Base-by-base conservation (phyloP, 1,140 invertebrate genomes). In the Argopecten irradians region DNA sequence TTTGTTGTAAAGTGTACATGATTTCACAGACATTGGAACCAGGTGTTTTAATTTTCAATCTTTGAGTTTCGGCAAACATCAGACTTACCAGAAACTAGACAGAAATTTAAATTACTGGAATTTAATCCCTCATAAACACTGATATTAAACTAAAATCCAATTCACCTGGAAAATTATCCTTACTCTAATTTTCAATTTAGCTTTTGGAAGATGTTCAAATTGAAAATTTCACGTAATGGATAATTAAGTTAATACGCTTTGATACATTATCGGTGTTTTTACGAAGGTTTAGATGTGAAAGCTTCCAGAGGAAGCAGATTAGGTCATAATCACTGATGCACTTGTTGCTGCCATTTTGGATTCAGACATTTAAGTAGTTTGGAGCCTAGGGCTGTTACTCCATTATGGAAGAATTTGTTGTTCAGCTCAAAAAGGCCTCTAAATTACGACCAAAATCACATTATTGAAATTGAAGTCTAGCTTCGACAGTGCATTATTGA, bases 331-430 rank as follows among this genome's bases (percentile, higher is more conserved):
- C 55, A 71, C 8, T 28, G 5, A n/a, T 71, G n/a, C 55, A 71
- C 55, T 71, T 71, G 55, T 71, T 71, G 55, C 55, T 71, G 55
- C 55, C 55, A 71, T 71, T 16, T 71, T 71, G n/a, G 55, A 28
- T 71, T 71, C 55, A 71, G 55, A 71, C 55, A 71, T 71, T 71
- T 71, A 71, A 71, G n/a, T 71, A 71, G 55, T 16, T 7, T 71
- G 55, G 55, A 71, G 55, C 55, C 55, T 28, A 28, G 22, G n/a
- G 55, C 55, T 16, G 55, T 71, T 71, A 28, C 22, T 28, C n/a
- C 55, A 71, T 71, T 55, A 28, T 28, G 5, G 8, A 71, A 28
- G 22, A 71, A 71, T n/a, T n/a, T 28, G 13, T 46, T 46, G 28
- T n/a, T 11, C 0, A 71, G 55, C 28, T 8, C 55, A 28, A 71